These are phyloP conservation scores for Drosophila niveifrons DNA, from an alignment of 2,888 invertebrate genomes.

Conservation along the genomic window DNA sequence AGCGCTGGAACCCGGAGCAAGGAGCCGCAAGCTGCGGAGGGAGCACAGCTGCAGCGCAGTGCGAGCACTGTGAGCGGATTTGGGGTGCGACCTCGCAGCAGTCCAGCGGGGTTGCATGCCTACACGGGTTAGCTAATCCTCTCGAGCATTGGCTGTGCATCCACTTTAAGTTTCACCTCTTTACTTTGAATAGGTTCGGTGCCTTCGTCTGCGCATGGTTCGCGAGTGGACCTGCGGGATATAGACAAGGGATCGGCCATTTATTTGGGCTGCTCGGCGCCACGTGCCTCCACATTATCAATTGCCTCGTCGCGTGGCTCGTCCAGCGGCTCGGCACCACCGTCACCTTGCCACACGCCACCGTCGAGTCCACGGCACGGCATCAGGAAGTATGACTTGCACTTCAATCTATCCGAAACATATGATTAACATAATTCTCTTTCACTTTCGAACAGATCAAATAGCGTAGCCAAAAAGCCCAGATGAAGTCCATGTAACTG, in stretches of 20 bases:
- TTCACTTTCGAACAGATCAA: conserved; percentile 61
- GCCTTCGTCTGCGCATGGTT: conserved; percentile 90
- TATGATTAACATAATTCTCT: neutral
- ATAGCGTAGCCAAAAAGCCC: conserved; percentile 77
- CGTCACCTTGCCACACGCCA: conserved; percentile 91
- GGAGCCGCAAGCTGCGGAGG: conserved; percentile 36
- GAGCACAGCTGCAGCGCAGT: conserved; percentile 80
- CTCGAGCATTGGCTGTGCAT: neutral
- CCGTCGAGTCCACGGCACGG: conserved; percentile 91
- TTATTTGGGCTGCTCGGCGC: conserved; percentile 87
- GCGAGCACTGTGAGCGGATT: conserved; percentile 84
- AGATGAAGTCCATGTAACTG: conserved; percentile 74
- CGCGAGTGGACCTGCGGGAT: conserved; percentile 89
- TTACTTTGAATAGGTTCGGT: conserved; percentile 88
- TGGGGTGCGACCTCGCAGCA: conserved; percentile 89
- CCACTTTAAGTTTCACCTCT: neutral
- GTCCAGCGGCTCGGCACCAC: conserved; percentile 90
- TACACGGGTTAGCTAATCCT: conserved; percentile 88
- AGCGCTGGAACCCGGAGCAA: conserved; percentile 68
- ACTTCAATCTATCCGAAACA: neutral
- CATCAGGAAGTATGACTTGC: conserved; percentile 85
- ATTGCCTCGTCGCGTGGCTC: conserved; percentile 86
- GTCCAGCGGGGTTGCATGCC: conserved; percentile 92
- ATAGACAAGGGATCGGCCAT: conserved; percentile 88
- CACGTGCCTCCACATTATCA: conserved; percentile 80